Base-by-base conservation (phyloP, 92 coral and sea anemone species). In the Epizoanthus ramosus region DNA sequence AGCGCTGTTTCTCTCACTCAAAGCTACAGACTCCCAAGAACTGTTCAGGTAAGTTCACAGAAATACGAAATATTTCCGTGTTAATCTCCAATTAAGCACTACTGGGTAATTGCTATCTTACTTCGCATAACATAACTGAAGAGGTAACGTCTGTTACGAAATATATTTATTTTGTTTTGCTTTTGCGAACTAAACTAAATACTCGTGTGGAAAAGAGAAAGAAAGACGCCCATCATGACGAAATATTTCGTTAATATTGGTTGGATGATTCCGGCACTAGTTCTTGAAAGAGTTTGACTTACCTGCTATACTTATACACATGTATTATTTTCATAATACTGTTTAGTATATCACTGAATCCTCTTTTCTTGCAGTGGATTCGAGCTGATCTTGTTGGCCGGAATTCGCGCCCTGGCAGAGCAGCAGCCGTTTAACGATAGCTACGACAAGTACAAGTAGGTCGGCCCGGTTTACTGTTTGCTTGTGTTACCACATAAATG, bases 1-100 rank as follows among this genome's bases (percentile, higher is more conserved):
- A 21, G 84, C 98, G 12, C 75, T 94, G 83, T 94, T 79, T 64
- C 86, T 94, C 89, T 88, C 98, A 2, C 80, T 94, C 73, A 89
- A 84, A 21, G 96, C 98, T 3, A 94, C 93, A 66, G 90, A 84
- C 63, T 87, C 93, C 28, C 93, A 93, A 57, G 86, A 83, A 31
- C 85, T 88, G 63, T 79, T 90, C 69, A 88, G 90, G 98, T 94
- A 80, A 74, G 89, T n/a, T 37, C 37, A 4, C 43, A 37, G 13
- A 33, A 23, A 9, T 23, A 4, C 18, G 60, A 23, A 79, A 6
- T 63, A 12, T 81, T 47, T 8, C n/a, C n/a, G n/a, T n/a, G n/a
- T n/a, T n/a, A n/a, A n/a, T n/a, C n/a, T n/a, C n/a, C n/a, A n/a
- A n/a, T n/a, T n/a, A n/a, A n/a, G n/a, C n/a, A n/a, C n/a, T n/a